Base-by-base conservation (phyloP, 2,113 vertebrate genomes). In the Prietella phreatophila region DNA sequence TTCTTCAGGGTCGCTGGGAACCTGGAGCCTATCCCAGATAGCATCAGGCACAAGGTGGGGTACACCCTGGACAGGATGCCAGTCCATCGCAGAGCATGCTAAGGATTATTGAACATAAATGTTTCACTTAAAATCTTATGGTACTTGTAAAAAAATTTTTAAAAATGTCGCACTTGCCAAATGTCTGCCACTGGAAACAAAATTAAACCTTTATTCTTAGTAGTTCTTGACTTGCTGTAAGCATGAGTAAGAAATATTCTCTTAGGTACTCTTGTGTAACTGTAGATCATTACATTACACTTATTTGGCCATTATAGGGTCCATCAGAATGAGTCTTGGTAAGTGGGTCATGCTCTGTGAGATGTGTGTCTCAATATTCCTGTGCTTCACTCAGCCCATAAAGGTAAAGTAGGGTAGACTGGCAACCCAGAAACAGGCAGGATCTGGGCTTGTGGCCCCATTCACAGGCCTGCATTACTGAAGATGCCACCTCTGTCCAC, bases 361-460 rank as follows among this genome's bases (percentile, higher is more conserved):
- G 42, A 81, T 56, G 36, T 63, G 69, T 69, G 17, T 83, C 84
- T 78, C 47, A 53, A 27, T 87, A 56, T 71, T 53, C 55, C 60
- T 87, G 85, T 78, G n/a, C 76, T 83, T 53, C 60, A 36, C 67
- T 85, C 79, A 19, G 30, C 67, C 63, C 83, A 56, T 65, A 63
- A 56, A 67, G 56, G 73, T 82, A 85, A 90, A 89, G 60, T 89
- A 87, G 88, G 87, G 69, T 89, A 90, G 50, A 85, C 73, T 85
- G 83, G 79, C 90, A 91, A 89, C 88, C 88, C 88, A 87, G 84
- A 89, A 89, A 86, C 76, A 58, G 79, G 42, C 58, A 56, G 81
- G 78, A 87, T 88, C 84, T 88, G 87, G 87, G 89, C 33, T 67
- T 76, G 22, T 85, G 88, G 83, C 90, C 88, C 86, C 85, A 76